Base-by-base conservation (phyloP, 2,113 vertebrate genomes). In the Ophthalmolycus amberensis region DNA sequence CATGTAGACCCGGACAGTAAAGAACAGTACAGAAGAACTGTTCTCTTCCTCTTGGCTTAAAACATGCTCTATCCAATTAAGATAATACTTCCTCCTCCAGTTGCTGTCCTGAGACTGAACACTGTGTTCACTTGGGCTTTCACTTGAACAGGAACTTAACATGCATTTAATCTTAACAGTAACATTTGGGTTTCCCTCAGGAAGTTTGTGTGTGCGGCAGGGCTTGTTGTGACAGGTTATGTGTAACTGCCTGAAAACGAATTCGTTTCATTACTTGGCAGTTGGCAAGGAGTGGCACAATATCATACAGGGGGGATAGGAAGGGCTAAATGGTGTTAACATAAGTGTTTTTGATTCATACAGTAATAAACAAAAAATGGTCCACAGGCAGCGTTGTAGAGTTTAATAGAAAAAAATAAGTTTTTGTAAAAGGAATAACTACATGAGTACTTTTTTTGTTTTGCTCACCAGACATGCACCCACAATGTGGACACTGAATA, bases 21-120 rank as follows among this genome's bases (percentile, higher is more conserved):
- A 68, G 69, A 29, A 76, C 58, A 14, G 64, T 68, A 48, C 42
- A 68, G 69, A 29, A 62, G 56, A 69, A 44, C 27, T 29, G 8
- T 12, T 78, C 20, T 67, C 71, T 75, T 84, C 77, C 77, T 76
- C 71, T 54, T 56, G 2, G 29, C n/a, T 79, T 75, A 27, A 75
- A 75, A 37, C 34, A 22, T 6, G 11, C 18, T 20, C 25, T 0
- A 38, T 48, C 22, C 44, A 58, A 71, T 32, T 56, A 64, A 46
- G 16, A 42, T 3, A 14, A 1, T 16, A 59, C 59, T 71, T 79
- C 76, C 66, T 83, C 71, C 20, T 62, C 18, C 32, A 44, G 78
- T 7, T 44, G 1, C 9, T 34, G 63, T 42, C 20, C 37, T 69
- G 34, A 58, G 20, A 77, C 52, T 12, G 69, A 42, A 40, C 50